Percentiles rank a stretch among this genome's conserved stretches.
These are phyloP conservation scores for Rambutsinella grinnellia DNA, from an alignment of 2,888 invertebrate genomes.

Conservation along the genomic window DNA sequence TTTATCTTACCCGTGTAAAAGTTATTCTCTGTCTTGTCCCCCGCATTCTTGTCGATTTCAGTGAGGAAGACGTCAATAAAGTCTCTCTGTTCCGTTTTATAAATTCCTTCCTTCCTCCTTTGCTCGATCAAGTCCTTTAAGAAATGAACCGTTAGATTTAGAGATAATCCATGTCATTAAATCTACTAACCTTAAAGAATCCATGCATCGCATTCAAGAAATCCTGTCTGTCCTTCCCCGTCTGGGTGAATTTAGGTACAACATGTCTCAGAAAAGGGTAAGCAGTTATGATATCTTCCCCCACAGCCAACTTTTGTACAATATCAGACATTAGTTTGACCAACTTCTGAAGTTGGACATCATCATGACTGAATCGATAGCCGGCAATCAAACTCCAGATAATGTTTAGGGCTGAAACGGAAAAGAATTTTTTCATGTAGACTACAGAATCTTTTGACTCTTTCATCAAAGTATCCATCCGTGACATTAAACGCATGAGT, in stretches of 20 bases:
- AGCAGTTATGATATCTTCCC: constrained; percentile 60
- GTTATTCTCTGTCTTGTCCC: constrained; percentile 46
- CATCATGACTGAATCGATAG: constrained; percentile 54
- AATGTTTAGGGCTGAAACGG: constrained; percentile 60
- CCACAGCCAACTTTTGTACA: constrained; percentile 57
- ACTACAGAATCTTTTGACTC: constrained; percentile 44
- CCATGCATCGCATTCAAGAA: constrained; percentile 56
- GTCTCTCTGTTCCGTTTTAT: constrained; percentile 56
- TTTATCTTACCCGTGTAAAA: constrained; percentile 63
- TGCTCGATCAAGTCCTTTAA: constrained; percentile 45
- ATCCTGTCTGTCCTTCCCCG: constrained; percentile 53
- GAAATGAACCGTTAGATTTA: neutral
- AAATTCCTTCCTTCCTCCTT: constrained; percentile 47
- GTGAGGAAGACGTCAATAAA: constrained; percentile 63
- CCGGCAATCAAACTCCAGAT: constrained; percentile 61
- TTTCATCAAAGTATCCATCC: constrained; percentile 44
- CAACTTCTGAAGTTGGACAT: constrained; percentile 53
- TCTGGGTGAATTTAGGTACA: constrained; percentile 53
- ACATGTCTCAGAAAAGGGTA: constrained; percentile 55
- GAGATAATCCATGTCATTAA: neutral
- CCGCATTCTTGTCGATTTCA: constrained; percentile 58
- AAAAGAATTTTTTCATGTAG: constrained; percentile 60
- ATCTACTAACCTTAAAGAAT: constrained; percentile 50
- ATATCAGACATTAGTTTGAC: constrained; percentile 59
- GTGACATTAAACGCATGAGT: constrained; percentile 50